These are phyloP conservation scores for Platygyra sinensis DNA, from an alignment of 64 coral and sea anemone species.

Conservation along the genomic window DNA sequence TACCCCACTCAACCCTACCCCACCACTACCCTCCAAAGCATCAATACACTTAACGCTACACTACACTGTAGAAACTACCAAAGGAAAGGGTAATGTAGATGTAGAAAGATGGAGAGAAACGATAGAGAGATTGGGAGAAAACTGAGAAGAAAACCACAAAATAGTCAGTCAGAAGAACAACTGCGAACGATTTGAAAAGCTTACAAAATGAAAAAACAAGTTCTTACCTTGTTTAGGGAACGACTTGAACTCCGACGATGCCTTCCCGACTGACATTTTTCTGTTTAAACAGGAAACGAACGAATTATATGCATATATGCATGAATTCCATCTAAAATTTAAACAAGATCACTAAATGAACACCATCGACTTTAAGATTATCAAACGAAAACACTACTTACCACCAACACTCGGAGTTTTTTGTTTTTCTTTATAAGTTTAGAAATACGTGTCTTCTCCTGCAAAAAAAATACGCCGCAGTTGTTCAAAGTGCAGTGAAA, in stretches of 20 bases:
- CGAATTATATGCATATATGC: neutral
- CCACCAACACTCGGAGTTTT: slow-evolving; percentile 17
- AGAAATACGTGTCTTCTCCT: slow-evolving; percentile 13
- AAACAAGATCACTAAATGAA: neutral
- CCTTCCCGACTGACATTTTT: slow-evolving; percentile 23
- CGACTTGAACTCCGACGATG: slow-evolving; percentile 19
- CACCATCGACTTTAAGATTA: neutral
- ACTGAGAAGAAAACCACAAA: too few relatives aligned
- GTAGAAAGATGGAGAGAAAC: too few relatives aligned
- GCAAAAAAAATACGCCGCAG: neutral
- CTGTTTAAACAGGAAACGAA: neutral
- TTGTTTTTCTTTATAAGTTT: slow-evolving; percentile 18
- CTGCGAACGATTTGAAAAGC: too few relatives aligned
- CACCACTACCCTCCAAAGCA: too few relatives aligned
- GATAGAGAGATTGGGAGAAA: too few relatives aligned
- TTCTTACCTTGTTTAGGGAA: neutral
- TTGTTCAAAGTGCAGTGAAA: too few relatives aligned
- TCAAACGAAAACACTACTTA: neutral
- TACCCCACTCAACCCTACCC: too few relatives aligned
- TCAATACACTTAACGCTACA: too few relatives aligned
- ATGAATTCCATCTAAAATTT: neutral
- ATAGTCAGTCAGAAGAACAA: too few relatives aligned
- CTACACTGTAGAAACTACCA: too few relatives aligned
- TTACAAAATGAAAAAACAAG: too few relatives aligned
- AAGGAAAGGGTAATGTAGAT: too few relatives aligned